phyloP scores from a whole-genome alignment of 2,797 vertebrate species.

The Ceryle rudis region DNA sequence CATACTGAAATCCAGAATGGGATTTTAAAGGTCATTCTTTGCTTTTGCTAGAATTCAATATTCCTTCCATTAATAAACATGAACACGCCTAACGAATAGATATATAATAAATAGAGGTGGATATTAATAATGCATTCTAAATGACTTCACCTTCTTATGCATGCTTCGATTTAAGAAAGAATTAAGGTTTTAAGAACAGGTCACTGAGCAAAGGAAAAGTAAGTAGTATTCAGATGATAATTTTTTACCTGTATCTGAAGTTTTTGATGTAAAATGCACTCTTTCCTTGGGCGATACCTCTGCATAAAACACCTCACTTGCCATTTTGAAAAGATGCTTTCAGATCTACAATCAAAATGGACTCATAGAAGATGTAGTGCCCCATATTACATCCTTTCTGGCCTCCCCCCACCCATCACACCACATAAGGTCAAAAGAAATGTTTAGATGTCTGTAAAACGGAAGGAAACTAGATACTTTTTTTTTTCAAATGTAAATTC shows the following conservation, averaged over 20 bases:
- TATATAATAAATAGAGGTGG: not conserved
- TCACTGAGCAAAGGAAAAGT: not conserved
- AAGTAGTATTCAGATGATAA: not conserved
- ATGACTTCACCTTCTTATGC: not conserved
- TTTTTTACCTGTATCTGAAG: constrained; percentile 46
- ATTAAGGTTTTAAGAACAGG: not conserved
- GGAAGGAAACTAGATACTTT: constrained; percentile 31
- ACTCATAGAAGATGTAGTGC: not conserved
- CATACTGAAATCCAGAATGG: not conserved
- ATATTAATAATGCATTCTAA: not conserved
- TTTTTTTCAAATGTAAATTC: not conserved
- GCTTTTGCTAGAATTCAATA: not conserved
- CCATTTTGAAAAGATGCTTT: constrained; percentile 23
- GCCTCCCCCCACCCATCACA: not conserved
- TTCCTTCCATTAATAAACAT: not conserved
- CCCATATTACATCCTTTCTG: not conserved
- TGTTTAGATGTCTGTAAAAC: not conserved
- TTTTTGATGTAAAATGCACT: not conserved
- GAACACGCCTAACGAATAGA: not conserved
- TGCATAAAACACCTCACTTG: constrained; percentile 17
- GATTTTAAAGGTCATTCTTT: not conserved
- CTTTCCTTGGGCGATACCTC: not conserved
- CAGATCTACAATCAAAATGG: constrained; percentile 26
- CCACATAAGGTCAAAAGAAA: not conserved
- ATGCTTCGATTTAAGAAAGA: not conserved